Evolutionary conservation across 2,113 vertebrate genomes (phyloP), one percentile per base, ranked within the genome.

Genomic region (Clarias magur): DNA sequence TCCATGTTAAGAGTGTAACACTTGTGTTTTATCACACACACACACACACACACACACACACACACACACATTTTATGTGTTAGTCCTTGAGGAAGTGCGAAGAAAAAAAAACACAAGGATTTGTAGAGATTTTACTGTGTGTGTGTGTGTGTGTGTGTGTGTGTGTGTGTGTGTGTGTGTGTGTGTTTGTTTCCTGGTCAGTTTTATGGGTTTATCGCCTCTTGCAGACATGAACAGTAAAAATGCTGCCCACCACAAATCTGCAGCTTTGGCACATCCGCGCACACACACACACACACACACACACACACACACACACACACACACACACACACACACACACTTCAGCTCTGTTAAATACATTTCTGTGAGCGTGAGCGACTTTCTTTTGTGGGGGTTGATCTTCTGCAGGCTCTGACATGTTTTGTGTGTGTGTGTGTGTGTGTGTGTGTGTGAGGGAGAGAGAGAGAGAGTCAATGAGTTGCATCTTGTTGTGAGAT

Each of bases 121-220:
- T 75, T 1, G 19, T 75, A 25, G 21, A 76, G 23, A n/a, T 76
- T 76, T n/a, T 48, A 75, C 7, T n/a, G n/a, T n/a, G n/a, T n/a
- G n/a, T 38, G 8, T 17, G 27, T 83, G 59, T 63, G 76, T 84
- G 12, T 75, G 85, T 68, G 59, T 27, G 54, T 63, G 72, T 63
- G 80, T 30, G 82, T 87, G 42, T 78, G 79, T 68, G 57, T 42
- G 82, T 57, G 38, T 84, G 62, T 85, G 76, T 88, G 62, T 86
- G 86, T 86, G 89, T 68, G 85, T 68, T 42, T 42, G 68, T 81
- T 65, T 86, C 57, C 84, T 90, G 76, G 53, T 85, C 59, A 73
- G 76, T 86, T 90, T 89, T 90, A 83, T 79, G 84, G 83, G 83
- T 88, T 91, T 91, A 90, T 91, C 91, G 85, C 84, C 87, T 89